Conservation (phyloP, 2,797 vertebrate genomes). For the Rhinoraja longicauda region DNA sequence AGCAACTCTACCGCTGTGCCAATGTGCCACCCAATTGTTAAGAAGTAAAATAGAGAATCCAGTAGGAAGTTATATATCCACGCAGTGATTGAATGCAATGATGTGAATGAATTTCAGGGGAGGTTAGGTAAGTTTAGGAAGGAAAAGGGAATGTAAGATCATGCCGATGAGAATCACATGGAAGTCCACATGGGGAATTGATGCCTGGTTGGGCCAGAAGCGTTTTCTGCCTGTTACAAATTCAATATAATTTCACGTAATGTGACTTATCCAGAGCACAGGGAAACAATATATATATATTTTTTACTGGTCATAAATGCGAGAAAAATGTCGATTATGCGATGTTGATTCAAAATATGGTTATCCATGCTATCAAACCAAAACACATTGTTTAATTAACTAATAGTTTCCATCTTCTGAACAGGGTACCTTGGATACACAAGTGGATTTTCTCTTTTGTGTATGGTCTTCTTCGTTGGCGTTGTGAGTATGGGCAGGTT, state of each 20-base stretch:
- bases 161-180: neutral
- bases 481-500: constrained; percentile 61
- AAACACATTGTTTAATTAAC: neutral
- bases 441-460: constrained; percentile 88
- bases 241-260: neutral
- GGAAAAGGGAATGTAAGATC: neutral
- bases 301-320: neutral
- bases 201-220: neutral
- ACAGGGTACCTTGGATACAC: constrained; percentile 96
- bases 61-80: neutral
- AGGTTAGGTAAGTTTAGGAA: neutral
- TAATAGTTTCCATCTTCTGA: constrained; percentile 45
- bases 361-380: neutral
- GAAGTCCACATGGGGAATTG: neutral
- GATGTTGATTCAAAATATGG: too few relatives aligned
- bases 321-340: too few relatives aligned
- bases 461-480: constrained; percentile 92
- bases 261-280: neutral
- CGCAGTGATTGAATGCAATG: neutral
- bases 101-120: neutral
- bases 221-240: neutral
- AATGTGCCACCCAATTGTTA: too few relatives aligned
- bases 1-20: too few relatives aligned
- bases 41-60: too few relatives aligned
- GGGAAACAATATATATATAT: neutral